Conservation (phyloP, 1,140 invertebrate species). For the Thereuonema tuberculata region DNA sequence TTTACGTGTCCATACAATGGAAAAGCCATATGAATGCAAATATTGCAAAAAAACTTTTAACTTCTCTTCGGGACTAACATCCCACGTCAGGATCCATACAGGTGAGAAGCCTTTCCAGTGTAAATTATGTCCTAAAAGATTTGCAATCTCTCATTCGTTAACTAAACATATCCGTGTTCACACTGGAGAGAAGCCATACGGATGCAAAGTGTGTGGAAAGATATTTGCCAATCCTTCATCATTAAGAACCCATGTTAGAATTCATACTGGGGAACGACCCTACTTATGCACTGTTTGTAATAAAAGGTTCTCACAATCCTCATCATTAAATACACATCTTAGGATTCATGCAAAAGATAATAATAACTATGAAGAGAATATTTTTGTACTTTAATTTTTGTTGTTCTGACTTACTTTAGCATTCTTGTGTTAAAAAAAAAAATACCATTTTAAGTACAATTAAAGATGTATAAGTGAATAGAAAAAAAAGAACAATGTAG, state of each 20-base stretch:
- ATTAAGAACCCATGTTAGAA: background rate
- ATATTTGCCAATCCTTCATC: background rate
- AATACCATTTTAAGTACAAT: too few species aligned
- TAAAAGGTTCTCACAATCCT: background rate
- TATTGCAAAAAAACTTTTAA: background rate
- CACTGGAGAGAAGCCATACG: constrained; percentile 26
- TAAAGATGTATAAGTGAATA: too few species aligned
- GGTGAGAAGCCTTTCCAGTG: constrained; percentile 32
- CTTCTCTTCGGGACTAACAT: background rate
- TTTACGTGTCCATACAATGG: background rate
- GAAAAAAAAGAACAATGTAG: too few species aligned
- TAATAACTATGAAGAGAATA: too few species aligned
- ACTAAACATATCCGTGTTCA: constrained; percentile 34
- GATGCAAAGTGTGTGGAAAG: background rate
- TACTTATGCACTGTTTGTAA: background rate
- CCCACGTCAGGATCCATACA: constrained; percentile 29
- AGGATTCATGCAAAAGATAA: background rate
- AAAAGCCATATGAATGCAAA: background rate
- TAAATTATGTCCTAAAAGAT: constrained; percentile 32
- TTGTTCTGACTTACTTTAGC: too few species aligned
- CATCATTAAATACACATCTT: background rate
- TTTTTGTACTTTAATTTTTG: too few species aligned
- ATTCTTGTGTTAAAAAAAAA: too few species aligned
- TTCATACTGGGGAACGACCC: background rate
- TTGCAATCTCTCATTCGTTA: constrained; percentile 32